phyloP scores from a whole-genome alignment of 2,113 vertebrate species.

The Alethe diademata region DNA sequence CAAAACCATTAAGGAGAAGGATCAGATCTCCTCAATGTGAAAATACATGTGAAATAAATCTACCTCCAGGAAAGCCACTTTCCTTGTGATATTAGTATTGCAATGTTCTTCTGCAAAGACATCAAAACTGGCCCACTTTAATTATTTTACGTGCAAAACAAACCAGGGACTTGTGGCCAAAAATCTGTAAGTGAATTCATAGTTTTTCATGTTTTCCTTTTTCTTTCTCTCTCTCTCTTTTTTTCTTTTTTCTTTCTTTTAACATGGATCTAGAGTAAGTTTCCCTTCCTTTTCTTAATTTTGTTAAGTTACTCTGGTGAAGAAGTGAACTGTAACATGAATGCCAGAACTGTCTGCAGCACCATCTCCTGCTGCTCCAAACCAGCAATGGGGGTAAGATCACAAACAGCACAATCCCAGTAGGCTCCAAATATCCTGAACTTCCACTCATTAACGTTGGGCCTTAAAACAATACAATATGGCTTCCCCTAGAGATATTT shows the following conservation, averaged over 20 bases:
- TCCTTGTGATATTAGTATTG: neutral
- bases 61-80: neutral
- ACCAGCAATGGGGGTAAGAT: neutral
- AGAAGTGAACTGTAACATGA: neutral
- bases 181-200: neutral
- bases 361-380: neutral
- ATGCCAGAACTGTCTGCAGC: neutral
- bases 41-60: neutral
- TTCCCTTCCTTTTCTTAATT: neutral
- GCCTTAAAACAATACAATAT: neutral
- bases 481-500: neutral
- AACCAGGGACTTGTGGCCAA: neutral
- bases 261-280: neutral
- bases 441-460: neutral
- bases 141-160: neutral
- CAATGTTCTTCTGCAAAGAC: neutral
- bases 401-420: neutral
- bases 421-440: neutral
- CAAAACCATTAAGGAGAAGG: neutral
- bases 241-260: neutral
- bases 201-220: neutral
- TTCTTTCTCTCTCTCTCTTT: neutral
- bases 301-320: neutral
- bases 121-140: neutral
- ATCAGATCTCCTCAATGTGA: neutral